Conservation (phyloP, 1,140 invertebrate species). For the Carcinoscorpius rotundicauda region DNA sequence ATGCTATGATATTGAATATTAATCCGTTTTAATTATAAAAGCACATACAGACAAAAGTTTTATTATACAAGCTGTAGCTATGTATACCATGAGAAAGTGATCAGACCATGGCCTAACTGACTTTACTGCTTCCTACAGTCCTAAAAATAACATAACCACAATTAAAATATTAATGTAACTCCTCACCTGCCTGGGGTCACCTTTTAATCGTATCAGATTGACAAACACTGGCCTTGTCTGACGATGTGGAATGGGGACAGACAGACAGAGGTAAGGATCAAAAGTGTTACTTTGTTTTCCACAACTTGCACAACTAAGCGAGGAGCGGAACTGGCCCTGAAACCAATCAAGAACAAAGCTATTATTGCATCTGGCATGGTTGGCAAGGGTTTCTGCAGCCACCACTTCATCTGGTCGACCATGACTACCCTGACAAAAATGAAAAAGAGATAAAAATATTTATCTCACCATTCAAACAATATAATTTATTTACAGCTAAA, state of each 20-base stretch:
- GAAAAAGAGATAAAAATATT: too few species aligned
- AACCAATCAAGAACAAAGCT: constrained; percentile 93
- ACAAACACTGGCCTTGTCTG: constrained; percentile 48
- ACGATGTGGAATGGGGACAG: constrained; percentile 77
- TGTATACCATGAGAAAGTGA: too few species aligned
- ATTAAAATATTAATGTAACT: background rate
- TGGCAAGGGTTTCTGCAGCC: constrained; percentile 78
- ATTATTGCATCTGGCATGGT: constrained; percentile 79
- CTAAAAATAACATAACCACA: too few species aligned
- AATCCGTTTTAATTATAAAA: too few species aligned
- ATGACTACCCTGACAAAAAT: constrained; percentile 55
- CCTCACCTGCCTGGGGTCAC: constrained; percentile 53
- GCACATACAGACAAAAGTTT: too few species aligned
- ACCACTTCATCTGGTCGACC: constrained; percentile 80
- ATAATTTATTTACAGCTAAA: too few species aligned
- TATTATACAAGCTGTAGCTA: too few species aligned
- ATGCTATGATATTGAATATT: too few species aligned
- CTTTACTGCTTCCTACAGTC: too few species aligned
- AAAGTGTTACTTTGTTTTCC: constrained; percentile 87
- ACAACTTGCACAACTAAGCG: constrained; percentile 84
- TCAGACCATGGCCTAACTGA: too few species aligned
- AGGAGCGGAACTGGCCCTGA: constrained; percentile 56
- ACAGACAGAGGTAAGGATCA: constrained; percentile 93
- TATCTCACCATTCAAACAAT: too few species aligned
- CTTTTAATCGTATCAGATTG: constrained; percentile 65